These are phyloP conservation scores for Watsonalla binaria DNA, from an alignment of 2,888 invertebrate genomes.

Conservation along the genomic window DNA sequence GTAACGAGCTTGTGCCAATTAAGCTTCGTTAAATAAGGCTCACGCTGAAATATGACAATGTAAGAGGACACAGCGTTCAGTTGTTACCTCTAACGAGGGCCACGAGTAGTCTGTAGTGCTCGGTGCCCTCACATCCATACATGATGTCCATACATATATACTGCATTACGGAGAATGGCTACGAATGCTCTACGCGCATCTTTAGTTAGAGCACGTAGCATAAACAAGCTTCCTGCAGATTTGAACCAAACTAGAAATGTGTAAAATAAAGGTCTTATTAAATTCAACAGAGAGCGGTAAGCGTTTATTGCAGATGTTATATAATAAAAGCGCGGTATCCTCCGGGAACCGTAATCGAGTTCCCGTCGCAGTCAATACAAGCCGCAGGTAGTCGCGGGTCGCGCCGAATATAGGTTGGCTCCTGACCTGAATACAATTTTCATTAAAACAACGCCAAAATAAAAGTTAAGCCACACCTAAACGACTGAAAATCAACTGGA, in stretches of 20 bases:
- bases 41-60: background rate
- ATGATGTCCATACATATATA: too few relatives aligned
- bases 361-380: constrained; percentile 1
- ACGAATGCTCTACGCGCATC: too few relatives aligned
- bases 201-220: too few relatives aligned
- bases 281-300: constrained; percentile 5
- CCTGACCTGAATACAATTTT: constrained; percentile 56
- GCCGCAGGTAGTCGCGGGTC: constrained; percentile 8
- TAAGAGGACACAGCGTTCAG: background rate
- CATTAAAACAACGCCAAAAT: constrained; percentile 33
- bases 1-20: constrained; percentile 14
- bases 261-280: too few relatives aligned
- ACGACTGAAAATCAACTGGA: background rate
- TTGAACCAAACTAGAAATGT: too few relatives aligned
- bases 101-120: too few relatives aligned
- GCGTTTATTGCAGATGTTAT: constrained; percentile 46
- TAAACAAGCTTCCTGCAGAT: too few relatives aligned
- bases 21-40: background rate
- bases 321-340: constrained; percentile 41
- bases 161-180: too few relatives aligned
- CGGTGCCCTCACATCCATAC: too few relatives aligned
- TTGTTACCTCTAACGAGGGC: too few relatives aligned
- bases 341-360: constrained; percentile 24
- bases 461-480: constrained; percentile 4
- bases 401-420: constrained; percentile 28